Evolutionary conservation across 2,797 vertebrate species (phyloP), one percentile per base, ranked within the genome.

Genomic region (Capromys pilorides): DNA sequence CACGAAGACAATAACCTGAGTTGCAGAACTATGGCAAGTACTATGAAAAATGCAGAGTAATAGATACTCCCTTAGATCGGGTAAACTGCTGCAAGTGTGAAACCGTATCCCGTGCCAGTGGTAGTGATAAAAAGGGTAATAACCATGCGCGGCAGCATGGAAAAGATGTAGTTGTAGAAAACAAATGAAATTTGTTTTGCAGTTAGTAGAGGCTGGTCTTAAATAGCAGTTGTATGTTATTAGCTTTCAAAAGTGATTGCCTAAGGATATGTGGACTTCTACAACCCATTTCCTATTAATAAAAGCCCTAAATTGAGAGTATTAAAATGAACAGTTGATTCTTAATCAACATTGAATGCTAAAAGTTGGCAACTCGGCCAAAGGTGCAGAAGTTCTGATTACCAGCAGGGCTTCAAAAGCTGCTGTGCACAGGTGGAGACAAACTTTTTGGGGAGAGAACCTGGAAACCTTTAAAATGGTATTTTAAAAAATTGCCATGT

Each of bases 381-480:
- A 93, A 92, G 96, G 96, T 95, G 78, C 41, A 1, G 91, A 69
- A 36, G 62, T 75, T 57, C 91, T 73, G 97, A 90, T 88, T 71
- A 77, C 88, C 96, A 94, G 51, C 79, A 73, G 36, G 86, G 95
- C 94, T 97, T 97, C 96, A 97, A 94, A 97, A 97, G 93, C 80
- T n/a, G 5, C 33, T 69, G 94, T 77, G 85, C 95, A 85, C 82
- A 96, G 96, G 86, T 95, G 96, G 91, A 78, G 96, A 94, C 2
- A 22, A 91, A 67, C 49, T 95, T 96, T 96, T 98, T 75, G 51
- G 67, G 89, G 95, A 88, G 69, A 91, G 75, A 51, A 96, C 96
- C 88, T 96, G 97, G 97, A 96, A 97, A 95, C 73, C 94, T 95
- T 97, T 93, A 97, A 97, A 97, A 94, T 95, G 96, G 96, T 85